These are phyloP conservation scores for Labroides dimidiatus DNA, from an alignment of 2,797 vertebrate genomes.

Conservation along the genomic window DNA sequence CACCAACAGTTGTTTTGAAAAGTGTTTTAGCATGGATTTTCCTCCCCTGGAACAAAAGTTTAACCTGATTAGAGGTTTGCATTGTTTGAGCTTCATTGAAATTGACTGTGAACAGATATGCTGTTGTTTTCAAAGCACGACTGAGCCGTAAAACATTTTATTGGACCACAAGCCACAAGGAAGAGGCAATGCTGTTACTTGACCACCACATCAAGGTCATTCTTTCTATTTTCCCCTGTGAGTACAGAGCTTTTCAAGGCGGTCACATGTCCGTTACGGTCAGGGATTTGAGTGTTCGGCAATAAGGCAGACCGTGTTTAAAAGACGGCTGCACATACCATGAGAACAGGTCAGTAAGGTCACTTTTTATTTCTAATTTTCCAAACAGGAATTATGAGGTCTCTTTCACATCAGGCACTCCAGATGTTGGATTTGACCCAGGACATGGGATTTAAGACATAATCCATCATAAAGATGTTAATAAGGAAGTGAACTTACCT, in stretches of 20 bases:
- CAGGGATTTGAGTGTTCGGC: conserved; percentile 53
- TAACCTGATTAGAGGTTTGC: conserved; percentile 48
- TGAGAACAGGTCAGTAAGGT: conserved; percentile 45
- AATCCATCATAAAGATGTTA: conserved; percentile 64
- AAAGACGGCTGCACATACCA: conserved; percentile 24
- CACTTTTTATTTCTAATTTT: conserved; percentile 55
- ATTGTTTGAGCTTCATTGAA: conserved; percentile 52
- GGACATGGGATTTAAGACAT: conserved; percentile 51
- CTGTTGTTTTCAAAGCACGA: conserved; percentile 59
- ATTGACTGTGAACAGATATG: conserved; percentile 53
- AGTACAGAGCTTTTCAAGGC: conserved; percentile 54
- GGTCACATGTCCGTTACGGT: conserved; percentile 45
- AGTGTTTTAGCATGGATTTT: conserved; percentile 30
- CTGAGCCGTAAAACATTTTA: conserved; percentile 68
- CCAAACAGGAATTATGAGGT: conserved; percentile 54
- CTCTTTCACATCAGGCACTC: conserved; percentile 56
- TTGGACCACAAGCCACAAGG: conserved; percentile 52
- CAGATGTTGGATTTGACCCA: conserved; percentile 69
- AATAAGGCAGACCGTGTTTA: conserved; percentile 50
- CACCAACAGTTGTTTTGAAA: conserved; percentile 41
- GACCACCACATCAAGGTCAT: conserved; percentile 72
- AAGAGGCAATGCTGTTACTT: conserved; percentile 51
- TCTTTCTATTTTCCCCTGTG: conserved; percentile 32
- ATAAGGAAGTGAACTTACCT: conserved; percentile 48
- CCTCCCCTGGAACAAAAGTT: conserved; percentile 49